These are phyloP conservation scores for Melanotaenia nigrans DNA, from an alignment of 2,797 vertebrate genomes.

Conservation along the genomic window DNA sequence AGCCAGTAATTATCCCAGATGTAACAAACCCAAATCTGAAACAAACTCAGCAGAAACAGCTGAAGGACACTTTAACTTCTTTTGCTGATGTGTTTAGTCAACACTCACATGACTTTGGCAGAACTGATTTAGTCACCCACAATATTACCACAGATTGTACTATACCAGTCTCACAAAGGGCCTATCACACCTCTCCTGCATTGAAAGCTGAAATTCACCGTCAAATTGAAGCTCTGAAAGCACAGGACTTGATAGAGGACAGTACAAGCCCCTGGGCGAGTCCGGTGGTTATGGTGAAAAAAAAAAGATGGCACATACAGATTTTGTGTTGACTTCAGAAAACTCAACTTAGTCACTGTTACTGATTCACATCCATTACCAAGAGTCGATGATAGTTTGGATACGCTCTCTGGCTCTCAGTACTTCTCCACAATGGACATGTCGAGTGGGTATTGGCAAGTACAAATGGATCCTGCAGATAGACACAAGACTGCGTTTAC, in stretches of 20 bases:
- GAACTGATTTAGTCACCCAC: neutral
- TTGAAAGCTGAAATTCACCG: neutral
- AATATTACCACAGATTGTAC: neutral
- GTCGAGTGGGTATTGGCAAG: neutral
- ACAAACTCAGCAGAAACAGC: neutral
- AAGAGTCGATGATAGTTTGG: neutral
- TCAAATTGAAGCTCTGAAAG: neutral
- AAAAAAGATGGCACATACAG: neutral
- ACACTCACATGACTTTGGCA: neutral
- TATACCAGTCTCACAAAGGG: neutral
- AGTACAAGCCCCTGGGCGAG: neutral
- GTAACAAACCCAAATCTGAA: neutral
- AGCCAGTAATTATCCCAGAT: neutral
- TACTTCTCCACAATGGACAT: neutral
- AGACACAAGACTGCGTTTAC: neutral
- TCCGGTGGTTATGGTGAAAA: neutral
- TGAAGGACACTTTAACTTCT: conserved; percentile 8
- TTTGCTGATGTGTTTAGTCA: neutral
- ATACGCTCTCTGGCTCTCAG: neutral
- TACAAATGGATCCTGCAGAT: no score
- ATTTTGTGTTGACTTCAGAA: neutral
- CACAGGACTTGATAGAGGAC: neutral
- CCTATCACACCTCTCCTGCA: neutral
- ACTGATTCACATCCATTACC: neutral
- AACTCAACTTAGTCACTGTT: no score